Base-by-base conservation (phyloP, 2,797 vertebrate species). In the Adelosebastes latens region DNA sequence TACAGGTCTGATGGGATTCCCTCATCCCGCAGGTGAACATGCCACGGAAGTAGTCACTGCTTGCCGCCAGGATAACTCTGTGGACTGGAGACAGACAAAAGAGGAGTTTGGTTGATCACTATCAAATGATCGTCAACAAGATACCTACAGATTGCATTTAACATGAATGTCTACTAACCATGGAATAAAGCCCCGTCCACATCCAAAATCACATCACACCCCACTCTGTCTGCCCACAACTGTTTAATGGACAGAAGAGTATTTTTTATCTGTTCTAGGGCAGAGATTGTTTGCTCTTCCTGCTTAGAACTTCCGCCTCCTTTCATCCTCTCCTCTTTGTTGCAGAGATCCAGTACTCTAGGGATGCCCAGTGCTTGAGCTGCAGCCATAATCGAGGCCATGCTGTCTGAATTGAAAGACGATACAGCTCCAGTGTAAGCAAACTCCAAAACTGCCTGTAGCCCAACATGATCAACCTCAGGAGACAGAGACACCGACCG, bases 21-120 rank as follows among this genome's bases (percentile, higher is more conserved):
- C 52, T 94, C 97, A 98, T 97, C 12, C 97, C 97, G 1, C 95
- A 95, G 79, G 96, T 94, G 80, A 97, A 97, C 97, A 97, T 97
- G 16, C 95, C 96, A 27, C 93, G 94, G 86, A 97, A 97, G 90
- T 95, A 97, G 79, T 96, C 96, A 13, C 96, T 97, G 92, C 95
- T 96, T 9, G 96, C 96, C 2, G 96, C 96, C 87, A 97, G 91
- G 46, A 97, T 86, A 29, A 94, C 93, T 81, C 94, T 95, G 89
- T 98, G 97, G 79, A 94, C 97, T 98, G 83, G 16, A 70, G 27
- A 76, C 13, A 74, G 10, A 73, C 1, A 79, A 59, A 58, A 59
- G 13, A 72, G 52, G 22, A 64, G 12, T 10, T 73, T 1, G 36
- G 24, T 59, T 61, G 2, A 31, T 10, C 16, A 62, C 14, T 5